Base-by-base conservation (phyloP, 2,113 vertebrate species). In the Panurus biarmicus region DNA sequence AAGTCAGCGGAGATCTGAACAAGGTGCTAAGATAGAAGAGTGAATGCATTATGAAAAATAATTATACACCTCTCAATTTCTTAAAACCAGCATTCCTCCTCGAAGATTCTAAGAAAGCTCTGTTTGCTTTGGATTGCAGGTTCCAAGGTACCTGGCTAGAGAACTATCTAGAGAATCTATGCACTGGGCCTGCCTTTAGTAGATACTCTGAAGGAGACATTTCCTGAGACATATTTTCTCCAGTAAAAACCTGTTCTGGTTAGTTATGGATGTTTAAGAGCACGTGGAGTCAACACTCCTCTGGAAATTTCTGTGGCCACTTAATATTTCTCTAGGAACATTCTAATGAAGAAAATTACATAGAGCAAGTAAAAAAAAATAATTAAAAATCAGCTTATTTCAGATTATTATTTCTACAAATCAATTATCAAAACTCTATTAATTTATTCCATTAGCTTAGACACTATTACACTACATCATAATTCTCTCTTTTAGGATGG, bases 371-470 rank as follows among this genome's bases (percentile, higher is more conserved):
- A 54, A 47, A 81, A 65, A 36, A 28, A 8, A 78, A 44, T 24
- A 11, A 13, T 7, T 45, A 5, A 62, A 82, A 91, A 65, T 25
- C 87, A 64, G 25, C 23, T 80, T n/a, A n/a, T n/a, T 87, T 85
- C n/a, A 74, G 33, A 85, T 60, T 87, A 81, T 78, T 56, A 31
- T 74, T 60, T 22, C n/a, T 88, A 60, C 75, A 75, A 92, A 89
- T 94, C 94, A 95, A 94, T 96, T 93, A 96, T 79, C 71, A 65
- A 95, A 64, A 33, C 23, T 13, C 80, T 78, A 86, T 91, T 94
- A 92, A 79, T 85, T 91, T 75, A 87, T 90, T 90, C 66, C 51
- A 74, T 57, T 82, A 79, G 14, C 45, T 82, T 82, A 67, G 75
- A 91, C 47, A 92, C 67, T 65, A 84, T 83, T 86, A 89, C 29